A percentile compares a stretch with the other conserved stretches of the same genome.
Evolutionary conservation across 1,140 invertebrate genomes (phyloP).

Genomic region (Bombus superbus): DNA sequence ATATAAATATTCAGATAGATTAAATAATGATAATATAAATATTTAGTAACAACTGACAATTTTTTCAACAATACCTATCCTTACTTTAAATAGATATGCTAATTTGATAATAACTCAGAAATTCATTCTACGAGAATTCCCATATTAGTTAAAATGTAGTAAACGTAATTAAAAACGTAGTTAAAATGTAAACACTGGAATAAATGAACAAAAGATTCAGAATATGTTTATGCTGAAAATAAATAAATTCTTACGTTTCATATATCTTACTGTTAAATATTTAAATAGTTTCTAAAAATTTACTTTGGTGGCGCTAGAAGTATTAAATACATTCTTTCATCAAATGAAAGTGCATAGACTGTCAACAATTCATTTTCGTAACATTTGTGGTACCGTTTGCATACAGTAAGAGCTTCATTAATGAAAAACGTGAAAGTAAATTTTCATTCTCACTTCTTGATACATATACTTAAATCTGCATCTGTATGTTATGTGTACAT

Average conservation of each 20-base stretch:
- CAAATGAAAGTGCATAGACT: not conserved
- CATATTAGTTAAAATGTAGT: not conserved
- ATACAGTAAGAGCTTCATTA: not conserved
- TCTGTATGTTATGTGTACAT: no score
- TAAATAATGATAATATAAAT: slow-evolving; percentile 74
- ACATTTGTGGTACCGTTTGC: not conserved
- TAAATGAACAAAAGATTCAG: not conserved
- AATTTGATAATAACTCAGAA: not conserved
- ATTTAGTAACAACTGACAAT: slow-evolving; percentile 73
- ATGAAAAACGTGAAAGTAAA: not conserved
- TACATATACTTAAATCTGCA: no score
- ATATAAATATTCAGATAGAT: slow-evolving; percentile 78
- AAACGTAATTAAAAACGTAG: no score
- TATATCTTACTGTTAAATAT: not conserved
- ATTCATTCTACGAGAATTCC: not conserved
- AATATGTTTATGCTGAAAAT: not conserved
- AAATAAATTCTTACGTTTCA: not conserved
- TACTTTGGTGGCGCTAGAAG: not conserved
- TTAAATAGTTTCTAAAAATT: not conserved
- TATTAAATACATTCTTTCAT: not conserved
- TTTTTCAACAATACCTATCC: slow-evolving; percentile 36
- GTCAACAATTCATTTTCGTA: not conserved
- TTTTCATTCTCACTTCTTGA: not conserved
- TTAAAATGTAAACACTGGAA: not conserved
- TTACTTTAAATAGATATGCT: not conserved